Evolutionary conservation across 2,797 vertebrate species (phyloP).

Genomic region (Gymnopithys bicolor): DNA sequence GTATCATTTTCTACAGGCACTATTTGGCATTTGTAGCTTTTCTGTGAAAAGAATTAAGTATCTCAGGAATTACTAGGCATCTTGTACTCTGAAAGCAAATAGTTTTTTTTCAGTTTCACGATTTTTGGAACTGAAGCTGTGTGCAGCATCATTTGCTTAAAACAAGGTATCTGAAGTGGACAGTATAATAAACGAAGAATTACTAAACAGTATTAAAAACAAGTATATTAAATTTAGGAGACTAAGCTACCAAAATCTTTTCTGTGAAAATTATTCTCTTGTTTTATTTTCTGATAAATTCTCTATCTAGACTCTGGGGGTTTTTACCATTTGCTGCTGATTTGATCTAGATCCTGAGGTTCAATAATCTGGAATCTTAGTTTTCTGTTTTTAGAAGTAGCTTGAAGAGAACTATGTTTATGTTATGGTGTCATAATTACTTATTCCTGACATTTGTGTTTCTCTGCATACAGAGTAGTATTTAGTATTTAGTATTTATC

Average conservation of each 20-base stretch:
- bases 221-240: background rate
- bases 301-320: background rate
- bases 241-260: background rate
- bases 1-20: background rate
- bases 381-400: background rate
- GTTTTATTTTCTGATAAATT: background rate
- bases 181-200: conserved; percentile 57
- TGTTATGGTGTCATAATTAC: background rate
- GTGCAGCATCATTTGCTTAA: conserved; percentile 71
- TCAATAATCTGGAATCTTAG: background rate
- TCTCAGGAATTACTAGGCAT: conserved; percentile 57
- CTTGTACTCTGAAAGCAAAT: conserved; percentile 29
- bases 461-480: background rate
- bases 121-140: conserved; percentile 70
- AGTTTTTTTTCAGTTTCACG: conserved; percentile 4
- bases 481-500: background rate
- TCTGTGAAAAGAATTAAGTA: conserved; percentile 34
- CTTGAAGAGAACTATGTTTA: background rate
- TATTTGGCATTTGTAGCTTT: conserved; percentile 7
- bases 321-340: background rate
- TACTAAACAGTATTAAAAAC: background rate
- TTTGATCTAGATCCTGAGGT: background rate
- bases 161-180: background rate
- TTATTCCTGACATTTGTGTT: background rate
- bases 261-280: background rate